phyloP scores from a whole-genome alignment of 2,797 vertebrate species.

The Synaphobranchus kaupii region DNA sequence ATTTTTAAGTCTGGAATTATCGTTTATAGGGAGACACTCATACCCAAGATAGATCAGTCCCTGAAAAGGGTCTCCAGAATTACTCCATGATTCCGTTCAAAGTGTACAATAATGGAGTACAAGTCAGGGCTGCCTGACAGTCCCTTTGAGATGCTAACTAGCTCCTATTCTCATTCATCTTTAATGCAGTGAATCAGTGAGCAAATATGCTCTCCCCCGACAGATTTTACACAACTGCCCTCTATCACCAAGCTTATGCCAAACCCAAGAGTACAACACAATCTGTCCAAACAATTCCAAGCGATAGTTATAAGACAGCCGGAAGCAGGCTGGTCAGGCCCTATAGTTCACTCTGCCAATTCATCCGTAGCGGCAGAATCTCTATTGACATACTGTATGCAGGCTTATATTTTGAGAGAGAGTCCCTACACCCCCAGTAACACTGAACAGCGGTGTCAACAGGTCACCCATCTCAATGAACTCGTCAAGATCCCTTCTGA shows the following conservation, averaged over 20 bases:
- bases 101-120: slow-evolving; percentile 62
- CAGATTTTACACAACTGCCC: slow-evolving; percentile 58
- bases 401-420: background rate
- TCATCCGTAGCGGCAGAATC: background rate
- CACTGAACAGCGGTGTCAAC: background rate
- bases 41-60: background rate
- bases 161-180: slow-evolving; percentile 70
- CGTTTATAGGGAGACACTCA: background rate
- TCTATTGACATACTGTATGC: background rate
- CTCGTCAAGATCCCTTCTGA: background rate
- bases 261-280: background rate
- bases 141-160: slow-evolving; percentile 60
- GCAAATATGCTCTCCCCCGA: slow-evolving; percentile 61
- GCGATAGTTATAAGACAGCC: background rate
- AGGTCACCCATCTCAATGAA: background rate
- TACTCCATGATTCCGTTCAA: slow-evolving; percentile 26
- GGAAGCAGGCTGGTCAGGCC: background rate
- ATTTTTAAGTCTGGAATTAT: background rate
- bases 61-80: background rate
- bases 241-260: slow-evolving; percentile 31
- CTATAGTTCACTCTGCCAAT: background rate
- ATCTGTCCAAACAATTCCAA: slow-evolving; percentile 12
- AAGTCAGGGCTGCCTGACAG: slow-evolving; percentile 41
- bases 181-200: slow-evolving; percentile 73
- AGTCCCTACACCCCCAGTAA: background rate